phyloP scores from a whole-genome alignment of 2,797 vertebrate species.

The Sandelia bainsii region DNA sequence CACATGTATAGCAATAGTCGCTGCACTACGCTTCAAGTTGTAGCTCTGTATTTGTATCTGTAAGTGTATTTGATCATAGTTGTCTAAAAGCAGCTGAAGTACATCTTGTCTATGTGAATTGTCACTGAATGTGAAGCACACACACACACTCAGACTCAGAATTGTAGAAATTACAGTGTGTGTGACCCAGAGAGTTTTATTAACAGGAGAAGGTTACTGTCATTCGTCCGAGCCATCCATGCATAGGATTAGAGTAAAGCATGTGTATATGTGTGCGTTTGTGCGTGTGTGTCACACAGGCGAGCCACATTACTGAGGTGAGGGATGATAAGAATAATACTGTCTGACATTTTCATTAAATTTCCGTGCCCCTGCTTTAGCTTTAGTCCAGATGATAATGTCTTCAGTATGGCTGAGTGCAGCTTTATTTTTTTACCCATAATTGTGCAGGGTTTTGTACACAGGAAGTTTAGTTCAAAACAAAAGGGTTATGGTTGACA shows the following conservation, averaged over 20 bases:
- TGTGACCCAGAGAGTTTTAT: slow-evolving; percentile 35
- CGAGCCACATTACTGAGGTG: slow-evolving; percentile 8
- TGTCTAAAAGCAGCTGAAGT: slow-evolving; percentile 13
- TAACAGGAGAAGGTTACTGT: slow-evolving; percentile 20
- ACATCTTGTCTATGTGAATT: slow-evolving; percentile 6
- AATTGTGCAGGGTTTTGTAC: slow-evolving; percentile 9
- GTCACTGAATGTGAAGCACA: not conserved
- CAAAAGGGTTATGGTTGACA: slow-evolving; percentile 41
- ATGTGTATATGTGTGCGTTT: not conserved
- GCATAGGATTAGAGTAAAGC: slow-evolving; percentile 20
- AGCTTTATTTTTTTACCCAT: slow-evolving; percentile 21
- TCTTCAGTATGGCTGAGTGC: not conserved
- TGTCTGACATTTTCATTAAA: slow-evolving; percentile 34
- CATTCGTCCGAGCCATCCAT: slow-evolving; percentile 22
- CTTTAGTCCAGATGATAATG: slow-evolving; percentile 11
- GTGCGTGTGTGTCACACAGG: not conserved
- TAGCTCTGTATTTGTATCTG: not conserved
- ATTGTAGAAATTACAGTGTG: not conserved
- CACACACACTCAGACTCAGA: slow-evolving; percentile 6
- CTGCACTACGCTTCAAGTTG: not conserved
- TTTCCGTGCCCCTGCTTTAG: slow-evolving; percentile 15
- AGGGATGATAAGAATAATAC: slow-evolving; percentile 32
- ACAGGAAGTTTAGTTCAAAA: slow-evolving; percentile 29
- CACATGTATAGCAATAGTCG: not conserved
- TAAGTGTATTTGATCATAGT: not conserved